Conservation (phyloP, 2,113 vertebrate genomes). For the Otocyon megalotis region DNA sequence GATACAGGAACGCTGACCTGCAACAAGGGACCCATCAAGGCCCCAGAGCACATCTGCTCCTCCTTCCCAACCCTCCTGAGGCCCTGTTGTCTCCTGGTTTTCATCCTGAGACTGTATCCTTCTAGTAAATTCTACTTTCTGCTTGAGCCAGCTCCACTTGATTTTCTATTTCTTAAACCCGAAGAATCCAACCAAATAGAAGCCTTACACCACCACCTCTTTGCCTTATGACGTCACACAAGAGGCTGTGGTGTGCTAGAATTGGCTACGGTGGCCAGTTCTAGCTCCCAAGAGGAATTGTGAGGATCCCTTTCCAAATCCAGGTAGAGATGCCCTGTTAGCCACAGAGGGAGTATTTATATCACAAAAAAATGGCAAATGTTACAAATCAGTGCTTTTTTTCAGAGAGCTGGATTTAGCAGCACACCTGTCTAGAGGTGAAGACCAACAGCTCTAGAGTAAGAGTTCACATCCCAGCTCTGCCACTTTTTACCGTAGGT, state of each 20-base stretch:
- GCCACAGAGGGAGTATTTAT: not conserved
- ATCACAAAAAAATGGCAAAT: not conserved
- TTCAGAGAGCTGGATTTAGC: not conserved
- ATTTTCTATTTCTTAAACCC: not conserved
- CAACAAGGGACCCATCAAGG: not conserved
- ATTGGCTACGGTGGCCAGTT: too few relatives aligned
- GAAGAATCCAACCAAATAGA: not conserved
- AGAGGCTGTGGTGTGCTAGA: not conserved
- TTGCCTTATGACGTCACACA: rapidly evolving
- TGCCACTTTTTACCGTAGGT: not conserved
- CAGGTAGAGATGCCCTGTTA: too few relatives aligned
- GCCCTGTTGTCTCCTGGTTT: not conserved
- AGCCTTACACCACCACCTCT: not conserved
- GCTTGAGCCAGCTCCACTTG: not conserved
- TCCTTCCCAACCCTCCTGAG: not conserved
- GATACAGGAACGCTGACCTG: not conserved
- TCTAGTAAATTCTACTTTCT: not conserved
- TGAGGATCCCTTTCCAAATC: not conserved
- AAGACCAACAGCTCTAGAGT: not conserved
- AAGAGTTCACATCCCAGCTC: not conserved
- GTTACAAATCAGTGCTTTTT: not conserved
- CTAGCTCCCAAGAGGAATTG: not conserved
- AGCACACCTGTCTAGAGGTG: not conserved
- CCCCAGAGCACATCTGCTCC: not conserved
- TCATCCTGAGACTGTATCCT: not conserved